Conservation (phyloP, 2,113 vertebrate species). For the Lutjanus erythropterus region DNA sequence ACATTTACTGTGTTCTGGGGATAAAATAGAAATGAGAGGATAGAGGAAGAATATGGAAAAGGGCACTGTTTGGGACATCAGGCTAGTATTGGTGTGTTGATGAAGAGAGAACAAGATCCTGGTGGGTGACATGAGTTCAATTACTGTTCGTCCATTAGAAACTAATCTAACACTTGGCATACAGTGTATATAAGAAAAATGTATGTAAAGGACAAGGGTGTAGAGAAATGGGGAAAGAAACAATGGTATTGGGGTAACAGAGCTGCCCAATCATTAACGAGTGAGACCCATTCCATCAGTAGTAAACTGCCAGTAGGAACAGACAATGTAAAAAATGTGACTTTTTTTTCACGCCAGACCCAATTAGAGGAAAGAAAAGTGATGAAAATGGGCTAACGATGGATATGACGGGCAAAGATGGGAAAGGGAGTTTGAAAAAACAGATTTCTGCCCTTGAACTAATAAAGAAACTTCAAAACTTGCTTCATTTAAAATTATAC, state of each 20-base stretch:
- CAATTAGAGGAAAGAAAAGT: neutral
- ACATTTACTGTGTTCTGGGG: conserved; percentile 63
- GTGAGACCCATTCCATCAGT: conserved; percentile 27
- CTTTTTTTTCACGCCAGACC: neutral
- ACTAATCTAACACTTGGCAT: conserved; percentile 23
- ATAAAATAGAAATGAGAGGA: conserved; percentile 72
- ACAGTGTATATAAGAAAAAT: neutral
- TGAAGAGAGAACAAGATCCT: conserved; percentile 64
- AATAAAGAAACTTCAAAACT: neutral
- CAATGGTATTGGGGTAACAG: conserved; percentile 16
- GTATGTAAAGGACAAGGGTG: conserved; percentile 24
- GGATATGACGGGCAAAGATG: conserved; percentile 51
- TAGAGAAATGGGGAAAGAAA: conserved; percentile 38
- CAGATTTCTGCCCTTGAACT: conserved; percentile 33
- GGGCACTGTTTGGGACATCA: conserved; percentile 54
- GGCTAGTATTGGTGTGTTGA: conserved; percentile 66
- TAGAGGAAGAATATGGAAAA: conserved; percentile 72
- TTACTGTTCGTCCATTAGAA: conserved; percentile 24
- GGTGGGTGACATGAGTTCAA: conserved; percentile 65
- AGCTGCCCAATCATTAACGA: conserved; percentile 38
- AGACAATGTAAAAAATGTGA: conserved; percentile 18
- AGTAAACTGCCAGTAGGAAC: conserved; percentile 12
- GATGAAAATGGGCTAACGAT: conserved; percentile 39
- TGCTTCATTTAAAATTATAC: conserved; percentile 1
- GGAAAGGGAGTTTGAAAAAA: conserved; percentile 36